Conservation (phyloP, 1,140 invertebrate genomes). For the Sitophilus oryzae region DNA sequence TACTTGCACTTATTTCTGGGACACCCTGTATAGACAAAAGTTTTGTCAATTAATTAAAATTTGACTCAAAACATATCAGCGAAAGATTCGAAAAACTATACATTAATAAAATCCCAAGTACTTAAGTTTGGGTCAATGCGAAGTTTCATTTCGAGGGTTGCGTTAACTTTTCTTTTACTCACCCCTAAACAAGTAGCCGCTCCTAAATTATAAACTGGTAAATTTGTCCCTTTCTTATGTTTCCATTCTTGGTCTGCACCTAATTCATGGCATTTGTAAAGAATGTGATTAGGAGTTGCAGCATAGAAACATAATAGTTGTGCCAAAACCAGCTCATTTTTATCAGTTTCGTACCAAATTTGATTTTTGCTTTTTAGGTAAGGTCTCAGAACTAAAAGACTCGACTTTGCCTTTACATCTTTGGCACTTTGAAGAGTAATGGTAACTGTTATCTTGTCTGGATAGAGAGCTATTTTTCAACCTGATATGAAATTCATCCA, state of each 20-base stretch:
- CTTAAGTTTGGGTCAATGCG: slow-evolving; percentile 58
- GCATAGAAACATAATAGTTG: slow-evolving; percentile 81
- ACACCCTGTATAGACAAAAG: too few relatives aligned
- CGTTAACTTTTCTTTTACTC: slow-evolving; percentile 46
- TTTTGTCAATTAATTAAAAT: too few relatives aligned
- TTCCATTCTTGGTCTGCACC: slow-evolving; percentile 86
- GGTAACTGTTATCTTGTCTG: slow-evolving; percentile 55
- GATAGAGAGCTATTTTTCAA: slow-evolving; percentile 43
- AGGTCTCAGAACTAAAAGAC: slow-evolving; percentile 59
- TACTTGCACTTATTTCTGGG: too few relatives aligned
- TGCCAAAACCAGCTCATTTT: slow-evolving; percentile 77
- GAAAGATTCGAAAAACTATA: too few relatives aligned
- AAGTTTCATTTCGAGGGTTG: slow-evolving; percentile 62
- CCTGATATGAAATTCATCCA: slow-evolving; percentile 66
- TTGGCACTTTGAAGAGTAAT: slow-evolving; percentile 76
- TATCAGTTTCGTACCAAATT: slow-evolving; percentile 83
- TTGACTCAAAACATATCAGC: too few relatives aligned
- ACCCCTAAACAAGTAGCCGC: slow-evolving; percentile 75
- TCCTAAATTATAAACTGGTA: slow-evolving; percentile 79
- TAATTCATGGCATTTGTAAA: slow-evolving; percentile 90
- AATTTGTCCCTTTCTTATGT: slow-evolving; percentile 61
- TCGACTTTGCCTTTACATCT: slow-evolving; percentile 72
- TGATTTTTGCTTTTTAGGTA: slow-evolving; percentile 67
- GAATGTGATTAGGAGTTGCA: slow-evolving; percentile 53
- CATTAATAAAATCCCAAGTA: slow-evolving; percentile 68